Conservation (phyloP, 2,113 vertebrate genomes). For the Platysternon megacephalum region DNA sequence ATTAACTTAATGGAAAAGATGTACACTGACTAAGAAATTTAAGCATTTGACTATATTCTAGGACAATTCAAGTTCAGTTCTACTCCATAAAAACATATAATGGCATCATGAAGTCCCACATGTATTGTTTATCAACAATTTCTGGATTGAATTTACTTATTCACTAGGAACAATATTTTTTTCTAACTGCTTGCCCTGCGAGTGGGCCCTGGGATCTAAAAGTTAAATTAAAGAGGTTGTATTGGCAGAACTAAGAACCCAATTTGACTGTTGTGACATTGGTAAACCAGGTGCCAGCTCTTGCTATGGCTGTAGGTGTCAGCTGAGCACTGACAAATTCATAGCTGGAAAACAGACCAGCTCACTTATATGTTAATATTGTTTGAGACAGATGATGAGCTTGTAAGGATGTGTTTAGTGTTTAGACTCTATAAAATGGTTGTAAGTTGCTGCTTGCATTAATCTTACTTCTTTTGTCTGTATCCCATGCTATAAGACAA, state of each 20-base stretch:
- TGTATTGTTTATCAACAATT: neutral
- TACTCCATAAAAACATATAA: neutral
- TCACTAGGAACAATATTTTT: neutral
- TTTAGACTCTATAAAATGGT: too few relatives aligned
- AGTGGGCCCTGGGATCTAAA: neutral
- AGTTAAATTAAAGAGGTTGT: too few relatives aligned
- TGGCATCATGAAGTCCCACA: neutral
- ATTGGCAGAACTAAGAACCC: neutral
- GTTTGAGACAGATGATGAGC: too few relatives aligned
- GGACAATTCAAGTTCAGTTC: neutral
- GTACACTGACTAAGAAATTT: neutral
- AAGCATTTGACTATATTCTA: neutral
- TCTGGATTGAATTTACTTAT: neutral
- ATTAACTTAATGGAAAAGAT: neutral
- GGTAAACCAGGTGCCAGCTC: too few relatives aligned
- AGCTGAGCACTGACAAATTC: too few relatives aligned
- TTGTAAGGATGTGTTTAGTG: too few relatives aligned
- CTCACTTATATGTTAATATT: too few relatives aligned
- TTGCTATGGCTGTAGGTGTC: too few relatives aligned
- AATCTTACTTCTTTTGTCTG: too few relatives aligned
- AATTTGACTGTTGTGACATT: neutral
- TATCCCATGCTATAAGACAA: too few relatives aligned
- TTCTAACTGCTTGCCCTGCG: neutral
- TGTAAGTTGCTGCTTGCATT: too few relatives aligned
- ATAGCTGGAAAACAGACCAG: too few relatives aligned